phyloP scores from a whole-genome alignment of 2,113 vertebrate genomes.

The Spilogale gracilis region DNA sequence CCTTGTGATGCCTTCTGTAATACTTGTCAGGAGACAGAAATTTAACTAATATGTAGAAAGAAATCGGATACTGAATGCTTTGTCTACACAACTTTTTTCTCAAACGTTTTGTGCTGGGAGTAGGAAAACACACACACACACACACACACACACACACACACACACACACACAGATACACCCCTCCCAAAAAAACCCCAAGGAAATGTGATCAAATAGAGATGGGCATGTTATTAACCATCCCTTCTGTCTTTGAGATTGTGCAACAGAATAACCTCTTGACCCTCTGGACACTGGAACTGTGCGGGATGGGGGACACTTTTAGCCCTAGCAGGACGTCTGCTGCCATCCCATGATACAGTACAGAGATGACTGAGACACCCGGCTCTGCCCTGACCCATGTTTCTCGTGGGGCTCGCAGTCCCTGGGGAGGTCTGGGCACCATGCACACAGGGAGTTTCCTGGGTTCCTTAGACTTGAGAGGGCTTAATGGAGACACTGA shows the following conservation, averaged over 20 bases:
- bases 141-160: no score
- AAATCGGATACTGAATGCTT: background rate
- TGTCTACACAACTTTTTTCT: background rate
- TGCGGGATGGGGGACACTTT: background rate
- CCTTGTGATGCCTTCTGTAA: background rate
- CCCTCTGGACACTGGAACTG: no score
- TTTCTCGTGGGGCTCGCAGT: background rate
- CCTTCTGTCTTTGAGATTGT: background rate
- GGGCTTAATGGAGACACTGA: background rate
- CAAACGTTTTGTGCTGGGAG: background rate
- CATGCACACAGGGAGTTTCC: no score
- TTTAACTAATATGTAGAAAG: slow-evolving; percentile 28
- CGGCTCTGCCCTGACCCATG: fast-evolving
- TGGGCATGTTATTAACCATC: background rate
- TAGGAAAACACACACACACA: background rate
- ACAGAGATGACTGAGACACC: background rate
- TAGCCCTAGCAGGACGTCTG: background rate
- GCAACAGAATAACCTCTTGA: background rate
- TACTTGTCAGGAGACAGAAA: slow-evolving; percentile 28
- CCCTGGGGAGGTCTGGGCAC: background rate
- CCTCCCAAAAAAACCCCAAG: background rate
- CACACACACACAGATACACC: no score
- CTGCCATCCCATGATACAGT: background rate
- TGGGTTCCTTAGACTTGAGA: background rate
- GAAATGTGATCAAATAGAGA: background rate